Evolutionary conservation across 1,140 invertebrate genomes (phyloP).

Genomic region (Tetramorium simillimum): DNA sequence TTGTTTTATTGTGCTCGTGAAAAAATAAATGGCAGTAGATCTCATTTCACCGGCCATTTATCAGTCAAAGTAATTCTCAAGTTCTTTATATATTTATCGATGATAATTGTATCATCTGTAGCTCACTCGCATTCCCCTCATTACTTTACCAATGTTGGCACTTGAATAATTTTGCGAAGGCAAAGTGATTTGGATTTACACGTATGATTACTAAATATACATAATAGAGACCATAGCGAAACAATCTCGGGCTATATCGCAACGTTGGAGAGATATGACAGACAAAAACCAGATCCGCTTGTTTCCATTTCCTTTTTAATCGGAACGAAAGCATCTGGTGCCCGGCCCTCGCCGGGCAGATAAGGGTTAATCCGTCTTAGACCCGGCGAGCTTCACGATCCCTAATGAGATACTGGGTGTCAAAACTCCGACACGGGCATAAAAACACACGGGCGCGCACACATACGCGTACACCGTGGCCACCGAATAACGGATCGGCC

Average conservation of each 20-base stretch:
- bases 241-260: neutral
- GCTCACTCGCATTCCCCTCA: neutral
- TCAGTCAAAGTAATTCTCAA: neutral
- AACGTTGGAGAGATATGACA: neutral
- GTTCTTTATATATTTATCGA: neutral
- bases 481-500: conserved; percentile 82
- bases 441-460: neutral
- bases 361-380: conserved; percentile 69
- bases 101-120: neutral
- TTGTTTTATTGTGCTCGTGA: neutral
- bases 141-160: neutral
- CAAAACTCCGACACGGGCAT: conserved; percentile 82
- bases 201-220: no score
- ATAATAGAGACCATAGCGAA: neutral
- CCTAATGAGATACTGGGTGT: conserved; percentile 85
- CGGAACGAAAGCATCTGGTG: conserved; percentile 48
- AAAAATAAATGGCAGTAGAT: neutral
- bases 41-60: neutral
- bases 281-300: conserved; percentile 17
- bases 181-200: neutral
- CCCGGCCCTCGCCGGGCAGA: neutral
- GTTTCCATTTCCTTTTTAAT: conserved; percentile 41
- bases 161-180: neutral
- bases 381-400: conserved; percentile 79
- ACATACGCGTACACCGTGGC: conserved; percentile 42